Evolutionary conservation across 2,888 invertebrate species (phyloP).

Genomic region (Cheilosia urbana): DNA sequence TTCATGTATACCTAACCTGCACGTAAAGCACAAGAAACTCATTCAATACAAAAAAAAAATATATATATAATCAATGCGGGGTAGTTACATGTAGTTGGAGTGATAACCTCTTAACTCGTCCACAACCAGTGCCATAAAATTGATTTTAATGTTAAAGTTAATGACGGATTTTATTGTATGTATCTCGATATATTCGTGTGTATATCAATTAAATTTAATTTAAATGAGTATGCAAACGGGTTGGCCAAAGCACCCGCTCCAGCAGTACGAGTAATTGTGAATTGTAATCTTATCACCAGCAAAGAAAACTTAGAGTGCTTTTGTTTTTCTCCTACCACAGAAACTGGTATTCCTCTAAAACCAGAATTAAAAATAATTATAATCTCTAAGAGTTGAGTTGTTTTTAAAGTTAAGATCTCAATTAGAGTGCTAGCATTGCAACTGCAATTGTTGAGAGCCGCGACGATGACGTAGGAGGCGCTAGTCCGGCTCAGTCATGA

Average conservation of each 20-base stretch:
- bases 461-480: too few relatives aligned
- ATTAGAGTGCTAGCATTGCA: too few relatives aligned
- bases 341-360: not conserved
- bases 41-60: constrained; percentile 16
- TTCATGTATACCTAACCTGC: not conserved
- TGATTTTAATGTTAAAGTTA: not conserved
- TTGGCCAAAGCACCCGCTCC: not conserved
- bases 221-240: not conserved
- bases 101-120: constrained; percentile 1
- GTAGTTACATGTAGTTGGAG: constrained; percentile 13
- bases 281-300: not conserved
- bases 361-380: not conserved
- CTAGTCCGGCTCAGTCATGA: too few relatives aligned
- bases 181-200: not conserved
- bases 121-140: constrained; percentile 3
- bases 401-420: too few relatives aligned
- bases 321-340: not conserved
- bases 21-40: constrained; percentile 5
- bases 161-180: not conserved
- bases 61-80: constrained; percentile 23
- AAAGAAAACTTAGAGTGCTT: not conserved
- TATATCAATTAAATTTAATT: not conserved
- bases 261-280: not conserved
- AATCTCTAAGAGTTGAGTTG: too few relatives aligned
- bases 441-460: too few relatives aligned